These are phyloP conservation scores for Sialia sialis DNA, from an alignment of 2,113 vertebrate species.

Conservation along the genomic window DNA sequence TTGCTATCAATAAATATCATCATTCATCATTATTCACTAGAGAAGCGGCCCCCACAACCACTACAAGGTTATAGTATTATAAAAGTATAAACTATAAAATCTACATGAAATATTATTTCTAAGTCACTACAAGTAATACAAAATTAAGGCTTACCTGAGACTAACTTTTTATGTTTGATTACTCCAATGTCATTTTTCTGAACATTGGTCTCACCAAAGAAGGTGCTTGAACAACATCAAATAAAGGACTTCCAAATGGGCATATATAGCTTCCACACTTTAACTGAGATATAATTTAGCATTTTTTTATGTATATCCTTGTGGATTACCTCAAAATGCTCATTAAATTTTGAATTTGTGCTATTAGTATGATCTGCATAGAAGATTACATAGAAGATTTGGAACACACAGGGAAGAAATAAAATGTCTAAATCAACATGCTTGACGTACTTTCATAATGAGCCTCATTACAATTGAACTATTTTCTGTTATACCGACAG, in stretches of 20 bases:
- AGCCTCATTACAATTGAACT: not conserved
- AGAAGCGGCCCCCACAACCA: not conserved
- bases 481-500: not conserved
- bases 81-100: not conserved
- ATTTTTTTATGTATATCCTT: not conserved
- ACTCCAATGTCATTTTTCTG: not conserved
- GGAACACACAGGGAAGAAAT: not conserved
- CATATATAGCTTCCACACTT: not conserved
- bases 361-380: not conserved
- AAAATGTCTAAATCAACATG: not conserved
- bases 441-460: not conserved
- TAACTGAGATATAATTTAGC: not conserved
- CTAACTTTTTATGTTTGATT: not conserved
- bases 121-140: not conserved
- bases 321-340: not conserved
- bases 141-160: not conserved
- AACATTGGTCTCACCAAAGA: not conserved
- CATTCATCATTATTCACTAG: not conserved
- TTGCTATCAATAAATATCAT: not conserved
- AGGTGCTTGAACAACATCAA: not conserved
- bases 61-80: not conserved
- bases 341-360: not conserved
- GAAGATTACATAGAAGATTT: not conserved
- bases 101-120: not conserved
- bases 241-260: not conserved